Conservation (phyloP, 2,888 invertebrate species). For the Diaphora mendica region DNA sequence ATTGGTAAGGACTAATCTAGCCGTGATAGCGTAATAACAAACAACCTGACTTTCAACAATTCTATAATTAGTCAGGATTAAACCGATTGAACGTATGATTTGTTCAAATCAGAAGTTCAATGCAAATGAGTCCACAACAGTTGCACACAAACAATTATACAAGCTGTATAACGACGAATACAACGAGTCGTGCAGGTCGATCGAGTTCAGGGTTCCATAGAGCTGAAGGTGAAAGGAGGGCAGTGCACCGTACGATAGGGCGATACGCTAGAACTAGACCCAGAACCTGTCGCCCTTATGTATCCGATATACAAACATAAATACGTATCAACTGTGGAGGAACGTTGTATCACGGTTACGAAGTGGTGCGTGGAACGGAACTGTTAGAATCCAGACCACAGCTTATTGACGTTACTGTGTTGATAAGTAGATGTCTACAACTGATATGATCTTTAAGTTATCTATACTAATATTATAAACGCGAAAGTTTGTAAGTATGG, state of each 20-base stretch:
- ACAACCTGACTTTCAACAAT: background rate
- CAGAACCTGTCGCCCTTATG: slow-evolving; percentile 41
- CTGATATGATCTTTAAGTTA: background rate
- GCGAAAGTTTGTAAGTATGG: no score
- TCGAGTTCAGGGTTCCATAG: slow-evolving; percentile 62
- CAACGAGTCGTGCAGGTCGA: slow-evolving; percentile 48
- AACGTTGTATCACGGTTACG: slow-evolving; percentile 11
- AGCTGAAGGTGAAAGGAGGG: slow-evolving; percentile 72
- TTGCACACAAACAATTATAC: background rate
- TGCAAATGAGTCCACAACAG: background rate
- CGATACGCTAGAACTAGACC: slow-evolving; percentile 42
- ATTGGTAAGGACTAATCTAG: background rate
- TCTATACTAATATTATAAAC: background rate
- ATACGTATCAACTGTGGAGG: slow-evolving; percentile 24
- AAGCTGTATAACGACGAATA: slow-evolving; percentile 21
- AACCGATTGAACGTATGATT: background rate
- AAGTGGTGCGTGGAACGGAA: slow-evolving; percentile 1
- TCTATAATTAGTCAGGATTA: background rate
- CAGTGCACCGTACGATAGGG: slow-evolving; percentile 61
- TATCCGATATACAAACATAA: slow-evolving; percentile 38
- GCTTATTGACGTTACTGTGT: background rate
- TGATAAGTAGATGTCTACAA: slow-evolving; percentile 2
- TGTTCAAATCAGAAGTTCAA: background rate
- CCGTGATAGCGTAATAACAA: background rate
- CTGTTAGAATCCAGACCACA: slow-evolving; percentile 4